Evolutionary conservation across 2,113 vertebrate species (phyloP).

Genomic region (Pogonocichla stellata): DNA sequence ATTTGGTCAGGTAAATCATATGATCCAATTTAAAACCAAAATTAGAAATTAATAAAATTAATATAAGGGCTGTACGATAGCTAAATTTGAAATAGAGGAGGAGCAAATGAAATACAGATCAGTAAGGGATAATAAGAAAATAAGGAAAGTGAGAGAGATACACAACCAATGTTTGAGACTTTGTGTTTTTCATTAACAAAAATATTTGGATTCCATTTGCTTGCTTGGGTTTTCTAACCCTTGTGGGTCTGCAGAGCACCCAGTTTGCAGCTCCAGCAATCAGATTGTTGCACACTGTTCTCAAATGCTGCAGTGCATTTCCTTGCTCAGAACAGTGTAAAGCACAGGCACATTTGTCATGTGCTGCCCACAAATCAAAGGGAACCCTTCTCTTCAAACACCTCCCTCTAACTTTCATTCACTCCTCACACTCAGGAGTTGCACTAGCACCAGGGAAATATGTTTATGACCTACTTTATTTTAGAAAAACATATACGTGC

Average conservation of each 20-base stretch:
- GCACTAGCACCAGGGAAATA: background rate
- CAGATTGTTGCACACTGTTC: background rate
- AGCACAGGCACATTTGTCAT: background rate
- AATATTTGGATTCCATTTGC: background rate
- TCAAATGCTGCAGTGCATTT: background rate
- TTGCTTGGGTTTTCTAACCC: background rate
- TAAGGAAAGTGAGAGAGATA: background rate
- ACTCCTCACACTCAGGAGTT: background rate
- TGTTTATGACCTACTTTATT: background rate
- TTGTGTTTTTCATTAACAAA: background rate
- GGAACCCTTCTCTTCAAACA: background rate
- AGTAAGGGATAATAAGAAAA: background rate
- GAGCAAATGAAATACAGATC: background rate
- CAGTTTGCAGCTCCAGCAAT: background rate
- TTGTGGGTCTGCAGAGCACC: background rate
- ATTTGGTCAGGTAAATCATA: background rate
- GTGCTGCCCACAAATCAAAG: background rate
- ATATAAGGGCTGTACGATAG: background rate
- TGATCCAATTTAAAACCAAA: background rate
- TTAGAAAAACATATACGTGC: background rate
- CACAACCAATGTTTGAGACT: background rate
- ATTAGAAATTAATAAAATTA: background rate
- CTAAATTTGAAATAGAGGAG: background rate
- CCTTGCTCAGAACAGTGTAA: background rate
- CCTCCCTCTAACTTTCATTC: background rate